Evolutionary conservation across 2,113 vertebrate species (phyloP), one percentile per base, ranked within the genome.

Genomic region (Oncorhynchus kisutch): DNA sequence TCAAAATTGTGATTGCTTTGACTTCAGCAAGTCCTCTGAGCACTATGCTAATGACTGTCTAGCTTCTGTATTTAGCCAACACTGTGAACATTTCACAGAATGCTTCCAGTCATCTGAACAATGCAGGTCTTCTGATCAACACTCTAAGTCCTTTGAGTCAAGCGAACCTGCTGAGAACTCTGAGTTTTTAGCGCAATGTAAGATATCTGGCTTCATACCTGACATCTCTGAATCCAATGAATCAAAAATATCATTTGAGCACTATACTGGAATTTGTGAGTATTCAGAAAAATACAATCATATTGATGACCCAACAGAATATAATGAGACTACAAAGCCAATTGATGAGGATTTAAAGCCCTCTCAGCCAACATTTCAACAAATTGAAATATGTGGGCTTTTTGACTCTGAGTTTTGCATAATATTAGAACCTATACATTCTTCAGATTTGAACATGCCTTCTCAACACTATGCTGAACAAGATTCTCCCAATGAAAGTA

Each of bases 1-100:
- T 86, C 87, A 87, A 75, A 88, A 64, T 81, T 81, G 89, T 85
- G 90, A 92, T 86, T 83, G 84, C 88, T 91, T 89, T 74, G 85
- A 87, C 83, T 73, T 84, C 70, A 78, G 70, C 72, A 60, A 85
- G 85, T 85, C 85, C 78, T 78, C 83, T 49, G 81, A 84, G 73
- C 79, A 76, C 64, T 67, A 75, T 57, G 84, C 82, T 91, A 86
- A 88, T 88, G 87, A 81, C 83, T 82, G 86, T 76, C 70, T 86
- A 70, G 74, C 80, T 77, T 76, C 78, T 34, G 74, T 84, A 76
- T 87, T 84, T 77, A 71, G 77, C 69, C 70, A 70, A 74, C 82
- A 83, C 77, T 80, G 84, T 77, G 88, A 88, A 88, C 85, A 86
- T 62, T 82, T 80, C 12, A 27, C 81, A 34, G 82, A 89, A 83